These are phyloP conservation scores for Stichopus chloronotus DNA, from an alignment of 35 echinoderm and acorn worm genomes.

Conservation along the genomic window DNA sequence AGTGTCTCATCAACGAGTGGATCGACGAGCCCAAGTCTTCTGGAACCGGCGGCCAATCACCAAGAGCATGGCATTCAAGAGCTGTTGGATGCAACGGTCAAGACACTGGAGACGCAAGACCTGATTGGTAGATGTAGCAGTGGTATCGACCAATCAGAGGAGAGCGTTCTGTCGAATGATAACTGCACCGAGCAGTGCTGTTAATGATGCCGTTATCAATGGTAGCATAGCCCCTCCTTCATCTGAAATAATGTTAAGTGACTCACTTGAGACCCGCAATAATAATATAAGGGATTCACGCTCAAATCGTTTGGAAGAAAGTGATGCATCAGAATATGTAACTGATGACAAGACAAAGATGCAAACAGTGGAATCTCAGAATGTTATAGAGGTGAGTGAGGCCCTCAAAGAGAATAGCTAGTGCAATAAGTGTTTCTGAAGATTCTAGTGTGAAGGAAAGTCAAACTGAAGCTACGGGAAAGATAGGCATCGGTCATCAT, in stretches of 20 bases:
- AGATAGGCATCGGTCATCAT: not conserved
- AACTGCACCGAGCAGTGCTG: no score
- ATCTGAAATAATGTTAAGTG: not conserved
- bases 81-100: not conserved
- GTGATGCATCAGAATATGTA: not conserved
- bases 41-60: not conserved
- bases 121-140: not conserved
- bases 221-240: not conserved
- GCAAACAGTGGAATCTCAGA: not conserved
- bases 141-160: not conserved
- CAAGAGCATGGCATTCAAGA: not conserved
- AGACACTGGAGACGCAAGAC: not conserved
- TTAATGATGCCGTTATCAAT: not conserved
- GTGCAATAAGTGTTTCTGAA: not conserved
- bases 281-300: not conserved
- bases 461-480: not conserved
- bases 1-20: not conserved
- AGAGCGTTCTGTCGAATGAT: not conserved
- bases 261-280: not conserved
- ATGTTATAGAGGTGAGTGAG: not conserved
- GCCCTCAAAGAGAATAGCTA: not conserved
- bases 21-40: constrained; percentile 2
- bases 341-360: not conserved
- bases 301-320: not conserved
- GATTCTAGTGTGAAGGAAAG: not conserved